Evolutionary conservation across 30 jellyfish, hydroid and myxozoan species (phyloP).

Genomic region (Cassiopea xamachana): DNA sequence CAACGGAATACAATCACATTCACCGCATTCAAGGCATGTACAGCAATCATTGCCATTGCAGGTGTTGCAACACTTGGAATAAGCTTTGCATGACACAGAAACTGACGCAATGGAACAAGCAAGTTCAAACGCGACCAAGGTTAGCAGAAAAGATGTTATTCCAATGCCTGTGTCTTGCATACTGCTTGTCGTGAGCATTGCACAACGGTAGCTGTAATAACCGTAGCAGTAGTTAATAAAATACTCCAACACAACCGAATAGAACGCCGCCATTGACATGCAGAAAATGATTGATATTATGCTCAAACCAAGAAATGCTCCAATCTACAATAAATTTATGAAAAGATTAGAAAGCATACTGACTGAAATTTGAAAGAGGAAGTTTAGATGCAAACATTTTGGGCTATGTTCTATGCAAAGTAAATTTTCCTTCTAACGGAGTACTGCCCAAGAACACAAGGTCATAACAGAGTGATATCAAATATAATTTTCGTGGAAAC

Average conservation of each 20-base stretch:
- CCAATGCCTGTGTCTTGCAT: neutral
- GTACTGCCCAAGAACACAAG: too few species aligned
- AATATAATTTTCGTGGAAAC: too few species aligned
- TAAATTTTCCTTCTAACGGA: neutral
- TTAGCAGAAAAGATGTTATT: neutral
- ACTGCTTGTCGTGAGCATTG: neutral
- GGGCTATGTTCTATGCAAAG: neutral
- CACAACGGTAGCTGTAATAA: neutral
- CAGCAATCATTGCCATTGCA: conserved; percentile 4
- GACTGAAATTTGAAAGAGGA: neutral
- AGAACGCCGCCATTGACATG: neutral
- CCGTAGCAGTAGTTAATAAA: neutral
- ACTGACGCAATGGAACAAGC: neutral
- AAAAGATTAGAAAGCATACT: too few species aligned
- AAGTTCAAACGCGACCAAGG: neutral
- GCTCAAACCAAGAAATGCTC: conserved; percentile 15
- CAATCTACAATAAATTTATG: neutral
- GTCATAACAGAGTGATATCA: too few species aligned
- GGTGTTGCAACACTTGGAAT: conserved; percentile 37
- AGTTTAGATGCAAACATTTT: too few species aligned
- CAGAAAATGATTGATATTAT: neutral
- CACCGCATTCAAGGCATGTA: conserved; percentile 44
- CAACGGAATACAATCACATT: conserved; percentile 7
- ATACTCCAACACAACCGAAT: neutral
- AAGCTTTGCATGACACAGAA: conserved; percentile 35